Evolutionary conservation across 2,113 vertebrate genomes (phyloP).

Genomic region (Xenopus borealis): DNA sequence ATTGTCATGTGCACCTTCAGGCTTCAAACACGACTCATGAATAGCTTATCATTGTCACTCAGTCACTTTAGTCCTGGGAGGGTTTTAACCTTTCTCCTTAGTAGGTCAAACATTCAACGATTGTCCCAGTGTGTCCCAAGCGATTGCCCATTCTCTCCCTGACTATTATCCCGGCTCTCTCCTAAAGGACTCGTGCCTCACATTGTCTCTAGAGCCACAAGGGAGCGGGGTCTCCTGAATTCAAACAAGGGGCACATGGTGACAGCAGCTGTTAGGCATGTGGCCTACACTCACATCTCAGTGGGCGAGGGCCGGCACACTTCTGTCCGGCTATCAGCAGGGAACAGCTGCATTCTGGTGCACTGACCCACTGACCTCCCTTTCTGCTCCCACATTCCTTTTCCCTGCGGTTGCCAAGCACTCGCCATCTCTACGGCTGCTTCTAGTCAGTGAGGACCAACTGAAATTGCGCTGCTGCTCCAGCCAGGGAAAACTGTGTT

Average conservation of each 20-base stretch:
- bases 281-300: not conserved
- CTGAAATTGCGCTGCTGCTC: not conserved
- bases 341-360: constrained; percentile 27
- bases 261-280: constrained; percentile 35
- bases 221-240: constrained; percentile 5
- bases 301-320: constrained; percentile 24
- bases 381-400: constrained; percentile 19
- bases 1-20: too few species aligned
- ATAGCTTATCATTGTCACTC: not conserved
- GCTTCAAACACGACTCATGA: too few species aligned
- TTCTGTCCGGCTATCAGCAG: constrained; percentile 26
- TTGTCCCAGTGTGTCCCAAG: not conserved
- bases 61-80: not conserved
- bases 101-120: not conserved
- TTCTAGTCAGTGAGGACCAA: not conserved
- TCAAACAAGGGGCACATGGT: constrained; percentile 15
- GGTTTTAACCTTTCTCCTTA: not conserved
- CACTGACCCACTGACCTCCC: constrained; percentile 23
- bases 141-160: not conserved
- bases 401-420: constrained; percentile 6
- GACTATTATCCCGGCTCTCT: not conserved
- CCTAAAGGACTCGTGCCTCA: not conserved
- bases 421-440: not conserved
- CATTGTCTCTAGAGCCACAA: not conserved
- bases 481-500: not conserved